These are phyloP conservation scores for Platorchestia sp. DNA, from an alignment of 1,140 invertebrate species.

Conservation along the genomic window DNA sequence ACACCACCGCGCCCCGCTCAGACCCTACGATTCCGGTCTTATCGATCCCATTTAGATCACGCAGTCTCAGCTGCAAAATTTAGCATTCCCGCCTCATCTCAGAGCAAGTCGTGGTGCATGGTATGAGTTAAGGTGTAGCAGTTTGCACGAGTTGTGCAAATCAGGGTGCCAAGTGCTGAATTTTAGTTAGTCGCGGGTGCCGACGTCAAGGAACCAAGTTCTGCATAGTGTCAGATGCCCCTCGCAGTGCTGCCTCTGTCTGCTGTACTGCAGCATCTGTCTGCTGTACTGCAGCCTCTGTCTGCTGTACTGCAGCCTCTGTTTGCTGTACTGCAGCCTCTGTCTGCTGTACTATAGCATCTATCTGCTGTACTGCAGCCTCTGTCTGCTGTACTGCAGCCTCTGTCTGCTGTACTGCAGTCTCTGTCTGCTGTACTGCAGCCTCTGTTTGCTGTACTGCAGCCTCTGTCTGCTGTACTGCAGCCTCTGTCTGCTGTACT, in stretches of 20 bases:
- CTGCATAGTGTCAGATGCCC: too few species aligned
- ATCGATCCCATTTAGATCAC: conserved; percentile 43
- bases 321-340: not conserved
- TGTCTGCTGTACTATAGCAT: not conserved
- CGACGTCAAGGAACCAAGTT: too few species aligned
- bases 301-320: not conserved
- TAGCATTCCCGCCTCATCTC: not conserved
- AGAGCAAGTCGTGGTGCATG: not conserved
- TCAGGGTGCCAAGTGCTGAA: not conserved
- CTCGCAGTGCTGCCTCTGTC: not conserved
- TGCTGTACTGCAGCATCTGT: not conserved
- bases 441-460: not conserved
- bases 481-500: too few species aligned
- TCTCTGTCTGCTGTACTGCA: not conserved
- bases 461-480: not conserved
- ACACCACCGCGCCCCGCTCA: not conserved
- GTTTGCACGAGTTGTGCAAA: not conserved
- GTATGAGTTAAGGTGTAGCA: not conserved
- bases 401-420: not conserved
- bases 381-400: not conserved
- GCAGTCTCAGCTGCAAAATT: not conserved
- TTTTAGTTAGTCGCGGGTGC: not conserved
- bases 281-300: too few species aligned
- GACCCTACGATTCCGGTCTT: not conserved
- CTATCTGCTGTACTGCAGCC: too few species aligned